These are phyloP conservation scores for Drosophila sp. DNA, from an alignment of 1,140 invertebrate species.

Conservation along the genomic window DNA sequence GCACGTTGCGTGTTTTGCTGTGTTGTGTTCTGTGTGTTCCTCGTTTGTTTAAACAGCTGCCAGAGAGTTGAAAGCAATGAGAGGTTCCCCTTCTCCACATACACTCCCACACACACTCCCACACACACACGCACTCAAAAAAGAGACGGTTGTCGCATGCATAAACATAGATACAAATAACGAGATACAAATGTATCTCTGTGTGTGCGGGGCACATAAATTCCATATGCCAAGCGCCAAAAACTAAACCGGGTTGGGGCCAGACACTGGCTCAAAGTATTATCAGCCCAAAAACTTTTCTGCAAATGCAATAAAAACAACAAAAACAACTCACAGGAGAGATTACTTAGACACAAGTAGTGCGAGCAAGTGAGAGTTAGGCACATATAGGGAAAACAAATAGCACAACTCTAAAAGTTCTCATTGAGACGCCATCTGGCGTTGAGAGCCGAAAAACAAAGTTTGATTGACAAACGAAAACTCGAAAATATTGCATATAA, in stretches of 20 bases:
- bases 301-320: conserved; percentile 42
- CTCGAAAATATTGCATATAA: conserved; percentile 12
- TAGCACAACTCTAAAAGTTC: conserved; percentile 13
- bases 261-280: conserved; percentile 47
- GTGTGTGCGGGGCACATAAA: conserved; percentile 49
- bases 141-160: conserved; percentile 38
- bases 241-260: conserved; percentile 48
- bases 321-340: conserved; percentile 21
- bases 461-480: conserved; percentile 20
- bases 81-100: not conserved
- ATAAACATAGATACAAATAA: conserved; percentile 66
- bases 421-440: conserved; percentile 29
- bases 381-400: not conserved
- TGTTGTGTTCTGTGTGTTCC: conserved; percentile 17
- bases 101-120: conserved; percentile 14
- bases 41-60: conserved; percentile 75
- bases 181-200: conserved; percentile 31
- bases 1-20: conserved; percentile 41
- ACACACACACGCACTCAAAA: conserved; percentile 1
- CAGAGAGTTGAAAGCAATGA: conserved; percentile 36
- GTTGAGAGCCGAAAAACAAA: conserved; percentile 9
- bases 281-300: conserved; percentile 41
- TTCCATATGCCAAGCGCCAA: conserved; percentile 72
- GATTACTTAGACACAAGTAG: not conserved
- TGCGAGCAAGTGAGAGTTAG: not conserved